Evolutionary conservation across 1,140 invertebrate genomes (phyloP).

Genomic region (Forficula auricularia): DNA sequence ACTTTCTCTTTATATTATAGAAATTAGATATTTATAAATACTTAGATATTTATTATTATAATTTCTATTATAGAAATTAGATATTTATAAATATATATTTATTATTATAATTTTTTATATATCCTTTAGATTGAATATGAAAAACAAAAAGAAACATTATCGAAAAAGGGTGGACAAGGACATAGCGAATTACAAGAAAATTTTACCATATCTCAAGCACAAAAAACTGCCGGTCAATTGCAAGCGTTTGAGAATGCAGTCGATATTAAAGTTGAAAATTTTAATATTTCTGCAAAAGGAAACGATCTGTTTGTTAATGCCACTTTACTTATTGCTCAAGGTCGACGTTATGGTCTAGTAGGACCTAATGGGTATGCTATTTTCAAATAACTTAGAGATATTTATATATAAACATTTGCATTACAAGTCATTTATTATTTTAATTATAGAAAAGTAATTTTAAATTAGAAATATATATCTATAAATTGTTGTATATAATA

Average conservation of each 20-base stretch:
- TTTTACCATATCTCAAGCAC: slow-evolving; percentile 90
- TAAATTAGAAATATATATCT: too few species aligned
- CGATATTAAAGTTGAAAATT: slow-evolving; percentile 96
- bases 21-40: too few species aligned
- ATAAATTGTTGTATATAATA: too few species aligned
- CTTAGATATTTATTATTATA: too few species aligned
- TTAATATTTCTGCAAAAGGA: slow-evolving; percentile 92
- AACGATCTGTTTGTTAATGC: slow-evolving; percentile 97
- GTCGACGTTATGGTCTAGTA: slow-evolving; percentile 89
- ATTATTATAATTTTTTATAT: slow-evolving; percentile 5
- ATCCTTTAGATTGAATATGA: slow-evolving; percentile 65
- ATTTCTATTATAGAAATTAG: background rate
- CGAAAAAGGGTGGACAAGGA: slow-evolving; percentile 72
- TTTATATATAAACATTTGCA: background rate
- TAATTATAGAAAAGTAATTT: background rate
- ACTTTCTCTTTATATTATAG: too few species aligned
- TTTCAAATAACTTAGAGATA: too few species aligned
- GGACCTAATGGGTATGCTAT: slow-evolving; percentile 87
- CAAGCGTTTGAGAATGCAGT: slow-evolving; percentile 81
- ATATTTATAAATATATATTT: background rate
- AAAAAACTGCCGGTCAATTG: slow-evolving; percentile 67
- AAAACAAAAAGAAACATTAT: slow-evolving; percentile 72
- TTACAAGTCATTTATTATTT: slow-evolving; percentile 7
- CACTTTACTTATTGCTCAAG: slow-evolving; percentile 79
- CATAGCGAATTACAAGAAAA: slow-evolving; percentile 79